A percentile compares a stretch with the other conserved stretches of the same genome.
Conservation (phyloP, 2,113 vertebrate species). For the Melanocharis versteri region DNA sequence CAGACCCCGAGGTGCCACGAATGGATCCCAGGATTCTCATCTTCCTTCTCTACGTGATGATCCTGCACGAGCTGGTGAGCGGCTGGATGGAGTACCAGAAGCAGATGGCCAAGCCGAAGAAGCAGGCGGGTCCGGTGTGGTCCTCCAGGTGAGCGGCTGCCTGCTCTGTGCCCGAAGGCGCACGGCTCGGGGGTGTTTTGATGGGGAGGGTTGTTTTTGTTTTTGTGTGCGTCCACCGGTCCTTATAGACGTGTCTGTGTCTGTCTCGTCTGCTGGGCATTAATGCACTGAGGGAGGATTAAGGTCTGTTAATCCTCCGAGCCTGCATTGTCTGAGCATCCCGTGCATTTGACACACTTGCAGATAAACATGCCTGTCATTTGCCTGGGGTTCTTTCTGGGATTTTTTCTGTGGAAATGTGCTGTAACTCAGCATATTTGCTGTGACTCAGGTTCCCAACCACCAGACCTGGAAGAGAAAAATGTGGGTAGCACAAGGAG, state of each 20-base stretch:
- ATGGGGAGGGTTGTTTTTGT: background rate
- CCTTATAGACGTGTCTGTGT: background rate
- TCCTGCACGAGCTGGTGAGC: conserved; percentile 85
- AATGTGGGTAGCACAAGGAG: background rate
- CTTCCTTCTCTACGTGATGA: conserved; percentile 87
- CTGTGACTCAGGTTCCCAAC: background rate
- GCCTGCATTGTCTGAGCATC: background rate
- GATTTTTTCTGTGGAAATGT: background rate
- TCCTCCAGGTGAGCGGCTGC: conserved; percentile 73
- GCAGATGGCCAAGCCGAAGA: conserved; percentile 78
- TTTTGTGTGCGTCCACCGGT: background rate
- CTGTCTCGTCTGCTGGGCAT: background rate
- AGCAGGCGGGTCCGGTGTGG: conserved; percentile 71
- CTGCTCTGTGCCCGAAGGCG: fast-evolving
- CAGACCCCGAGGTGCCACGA: conserved; percentile 53
- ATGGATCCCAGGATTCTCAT: conserved; percentile 90
- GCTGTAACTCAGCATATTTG: background rate
- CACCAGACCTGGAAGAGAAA: background rate
- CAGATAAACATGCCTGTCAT: background rate
- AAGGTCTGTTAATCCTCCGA: background rate
- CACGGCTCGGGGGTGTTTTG: background rate
- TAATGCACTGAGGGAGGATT: background rate
- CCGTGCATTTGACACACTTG: background rate
- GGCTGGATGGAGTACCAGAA: conserved; percentile 87
- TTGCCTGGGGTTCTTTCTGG: fast-evolving